phyloP scores from a whole-genome alignment of 2,113 vertebrate genomes.

The Isurus oxyrinchus region DNA sequence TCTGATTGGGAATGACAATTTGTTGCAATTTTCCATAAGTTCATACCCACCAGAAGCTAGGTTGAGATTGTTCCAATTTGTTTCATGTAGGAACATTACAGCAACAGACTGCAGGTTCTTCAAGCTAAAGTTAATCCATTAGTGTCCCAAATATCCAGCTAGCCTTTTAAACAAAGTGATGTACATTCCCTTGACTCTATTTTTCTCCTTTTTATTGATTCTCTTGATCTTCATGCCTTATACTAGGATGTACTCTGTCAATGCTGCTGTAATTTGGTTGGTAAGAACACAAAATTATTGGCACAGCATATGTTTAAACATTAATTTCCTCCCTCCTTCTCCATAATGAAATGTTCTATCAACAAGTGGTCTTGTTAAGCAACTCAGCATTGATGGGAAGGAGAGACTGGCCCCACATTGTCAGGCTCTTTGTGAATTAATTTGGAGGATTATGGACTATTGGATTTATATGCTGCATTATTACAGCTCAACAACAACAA shows the following conservation, averaged over 20 bases:
- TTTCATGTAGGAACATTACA: background rate
- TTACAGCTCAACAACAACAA: background rate
- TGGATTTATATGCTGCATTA: background rate
- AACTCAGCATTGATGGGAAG: background rate
- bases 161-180: background rate
- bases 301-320: background rate
- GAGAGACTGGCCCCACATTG: background rate
- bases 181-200: background rate
- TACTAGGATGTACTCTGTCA: background rate
- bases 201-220: background rate
- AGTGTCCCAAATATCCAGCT: background rate
- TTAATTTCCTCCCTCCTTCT: background rate
- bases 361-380: background rate
- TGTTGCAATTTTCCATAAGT: background rate
- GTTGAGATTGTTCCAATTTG: background rate
- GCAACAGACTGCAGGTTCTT: background rate
- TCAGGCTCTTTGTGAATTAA: background rate
- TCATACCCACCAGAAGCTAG: background rate
- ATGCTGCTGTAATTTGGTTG: background rate
- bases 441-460: background rate
- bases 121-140: background rate
- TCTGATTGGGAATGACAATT: background rate
- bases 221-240: background rate
- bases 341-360: background rate
- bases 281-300: background rate